Evolutionary conservation across 2,113 vertebrate genomes (phyloP).

Genomic region (Crotalus horridus): DNA sequence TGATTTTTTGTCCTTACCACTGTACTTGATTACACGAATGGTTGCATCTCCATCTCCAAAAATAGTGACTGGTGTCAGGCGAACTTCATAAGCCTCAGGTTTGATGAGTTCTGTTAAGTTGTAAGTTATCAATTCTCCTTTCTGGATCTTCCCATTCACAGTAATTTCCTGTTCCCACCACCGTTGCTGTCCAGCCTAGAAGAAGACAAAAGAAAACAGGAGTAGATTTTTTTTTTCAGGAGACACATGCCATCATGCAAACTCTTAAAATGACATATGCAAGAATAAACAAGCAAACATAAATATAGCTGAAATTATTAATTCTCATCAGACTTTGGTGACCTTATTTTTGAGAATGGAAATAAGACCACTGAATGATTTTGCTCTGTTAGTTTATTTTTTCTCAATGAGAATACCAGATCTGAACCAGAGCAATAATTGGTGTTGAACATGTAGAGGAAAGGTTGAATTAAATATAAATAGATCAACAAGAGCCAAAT

Average conservation of each 20-base stretch:
- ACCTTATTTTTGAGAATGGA: neutral
- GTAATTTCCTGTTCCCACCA: conserved; percentile 99
- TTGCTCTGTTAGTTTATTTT: neutral
- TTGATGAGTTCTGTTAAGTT: conserved; percentile 94
- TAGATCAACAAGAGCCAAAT: neutral
- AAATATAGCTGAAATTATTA: neutral
- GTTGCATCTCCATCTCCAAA: conserved; percentile 95
- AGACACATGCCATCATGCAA: neutral
- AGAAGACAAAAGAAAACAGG: conserved; percentile 5
- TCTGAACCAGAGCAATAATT: neutral
- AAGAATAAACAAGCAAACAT: neutral
- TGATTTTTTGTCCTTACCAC: conserved; percentile 73
- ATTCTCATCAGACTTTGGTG: neutral
- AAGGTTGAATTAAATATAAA: neutral
- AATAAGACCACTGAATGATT: neutral
- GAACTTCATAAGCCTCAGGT: conserved; percentile 92
- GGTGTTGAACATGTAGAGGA: neutral
- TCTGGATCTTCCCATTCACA: conserved; percentile 86
- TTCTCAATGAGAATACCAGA: neutral
- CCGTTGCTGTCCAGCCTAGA: conserved; percentile 88
- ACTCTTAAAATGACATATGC: neutral
- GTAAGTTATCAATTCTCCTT: conserved; percentile 93
- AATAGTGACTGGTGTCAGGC: conserved; percentile 91
- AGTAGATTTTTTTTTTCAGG: neutral
- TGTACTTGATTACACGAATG: conserved; percentile 94